phyloP scores from a whole-genome alignment of 2,797 vertebrate genomes.

The Phaenicophaeus curvirostris region DNA sequence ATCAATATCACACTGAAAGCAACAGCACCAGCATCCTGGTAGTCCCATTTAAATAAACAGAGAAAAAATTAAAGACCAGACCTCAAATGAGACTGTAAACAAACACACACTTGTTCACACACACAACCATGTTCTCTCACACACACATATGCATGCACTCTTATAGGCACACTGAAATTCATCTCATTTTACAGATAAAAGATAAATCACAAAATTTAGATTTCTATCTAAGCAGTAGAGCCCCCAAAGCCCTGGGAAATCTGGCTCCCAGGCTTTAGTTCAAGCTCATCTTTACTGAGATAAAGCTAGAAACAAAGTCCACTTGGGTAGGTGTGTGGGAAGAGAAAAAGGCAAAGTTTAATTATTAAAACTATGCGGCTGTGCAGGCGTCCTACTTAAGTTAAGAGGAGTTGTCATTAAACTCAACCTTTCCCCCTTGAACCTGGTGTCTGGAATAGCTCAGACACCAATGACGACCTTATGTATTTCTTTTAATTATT shows the following conservation, averaged over 20 bases:
- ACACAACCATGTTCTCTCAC: rapidly evolving
- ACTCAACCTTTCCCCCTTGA: constrained; percentile 71
- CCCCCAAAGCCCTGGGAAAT: not conserved
- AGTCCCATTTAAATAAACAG: not conserved
- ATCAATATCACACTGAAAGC: not conserved
- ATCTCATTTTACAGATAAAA: not conserved
- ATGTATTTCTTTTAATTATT: constrained; percentile 81
- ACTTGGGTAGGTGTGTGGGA: constrained; percentile 65
- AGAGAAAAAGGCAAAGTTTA: constrained; percentile 60
- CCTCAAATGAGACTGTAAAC: not conserved
- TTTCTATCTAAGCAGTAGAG: not conserved
- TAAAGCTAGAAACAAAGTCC: constrained; percentile 16
- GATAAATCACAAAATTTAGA: not conserved
- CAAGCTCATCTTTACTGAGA: not conserved
- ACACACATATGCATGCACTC: rapidly evolving
- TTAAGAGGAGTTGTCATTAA: constrained; percentile 69
- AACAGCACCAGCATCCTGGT: not conserved
- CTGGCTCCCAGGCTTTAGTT: not conserved
- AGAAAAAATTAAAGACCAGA: not conserved
- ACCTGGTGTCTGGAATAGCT: constrained; percentile 71
- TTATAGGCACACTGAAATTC: not conserved
- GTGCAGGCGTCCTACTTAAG: constrained; percentile 67
- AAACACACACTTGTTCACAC: not conserved
- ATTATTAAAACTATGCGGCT: constrained; percentile 68
- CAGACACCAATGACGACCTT: constrained; percentile 65